Conservation (phyloP, 92 coral and sea anemone genomes). For the Bergia sp. region DNA sequence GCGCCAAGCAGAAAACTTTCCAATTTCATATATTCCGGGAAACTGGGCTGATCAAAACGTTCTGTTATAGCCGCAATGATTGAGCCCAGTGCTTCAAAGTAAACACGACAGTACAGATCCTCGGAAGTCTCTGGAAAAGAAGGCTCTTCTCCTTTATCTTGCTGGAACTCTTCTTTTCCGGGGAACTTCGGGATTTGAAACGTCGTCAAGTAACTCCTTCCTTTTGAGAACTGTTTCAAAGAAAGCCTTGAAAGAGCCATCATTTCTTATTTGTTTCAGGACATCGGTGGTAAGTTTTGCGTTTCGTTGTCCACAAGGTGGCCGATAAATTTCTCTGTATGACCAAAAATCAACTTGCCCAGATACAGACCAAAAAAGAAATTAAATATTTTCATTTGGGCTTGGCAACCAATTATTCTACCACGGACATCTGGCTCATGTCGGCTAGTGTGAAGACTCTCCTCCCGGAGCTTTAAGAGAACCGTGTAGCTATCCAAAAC, state of each 20-base stretch:
- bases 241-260: slow-evolving; percentile 46
- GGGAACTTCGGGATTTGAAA: slow-evolving; percentile 55
- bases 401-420: too few relatives aligned
- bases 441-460: too few relatives aligned
- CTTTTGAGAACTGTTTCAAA: slow-evolving; percentile 53
- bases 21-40: slow-evolving; percentile 42
- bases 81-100: slow-evolving; percentile 66
- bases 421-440: too few relatives aligned
- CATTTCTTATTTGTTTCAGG: slow-evolving; percentile 50
- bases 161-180: slow-evolving; percentile 56
- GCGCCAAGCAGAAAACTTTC: slow-evolving; percentile 55
- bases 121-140: slow-evolving; percentile 60
- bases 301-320: slow-evolving; percentile 5
- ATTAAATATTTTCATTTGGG: too few relatives aligned
- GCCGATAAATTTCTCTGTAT: too few relatives aligned
- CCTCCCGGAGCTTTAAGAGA: too few relatives aligned
- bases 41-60: slow-evolving; percentile 57
- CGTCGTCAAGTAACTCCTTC: slow-evolving; percentile 44
- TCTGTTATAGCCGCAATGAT: slow-evolving; percentile 50
- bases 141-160: slow-evolving; percentile 54
- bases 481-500: too few relatives aligned
- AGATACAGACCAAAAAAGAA: too few relatives aligned
- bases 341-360: background rate
- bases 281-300: slow-evolving; percentile 53
- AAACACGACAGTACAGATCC: slow-evolving; percentile 47